Conservation (phyloP, 2,113 vertebrate genomes). For the Lynx canadensis region DNA sequence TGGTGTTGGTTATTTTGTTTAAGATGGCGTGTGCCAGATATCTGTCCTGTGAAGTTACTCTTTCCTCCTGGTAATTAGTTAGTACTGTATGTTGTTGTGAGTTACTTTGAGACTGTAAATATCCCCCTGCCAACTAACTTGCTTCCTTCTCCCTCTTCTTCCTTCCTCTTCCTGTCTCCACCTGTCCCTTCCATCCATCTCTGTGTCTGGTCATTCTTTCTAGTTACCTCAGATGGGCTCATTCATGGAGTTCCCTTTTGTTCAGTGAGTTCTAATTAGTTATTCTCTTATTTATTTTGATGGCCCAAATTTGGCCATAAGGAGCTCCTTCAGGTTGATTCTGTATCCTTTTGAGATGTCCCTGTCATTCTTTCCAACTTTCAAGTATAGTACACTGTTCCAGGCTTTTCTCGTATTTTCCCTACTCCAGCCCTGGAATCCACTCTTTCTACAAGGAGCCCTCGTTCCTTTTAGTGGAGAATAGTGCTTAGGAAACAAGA, state of each 20-base stretch:
- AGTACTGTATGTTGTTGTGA: neutral
- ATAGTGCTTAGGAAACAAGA: neutral
- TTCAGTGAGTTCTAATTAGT: neutral
- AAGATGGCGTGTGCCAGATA: neutral
- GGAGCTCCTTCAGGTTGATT: neutral
- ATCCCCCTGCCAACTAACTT: neutral
- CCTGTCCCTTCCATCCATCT: neutral
- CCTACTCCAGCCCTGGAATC: neutral
- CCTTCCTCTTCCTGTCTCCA: neutral
- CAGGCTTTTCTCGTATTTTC: neutral
- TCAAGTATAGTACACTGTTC: neutral
- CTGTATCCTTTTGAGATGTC: neutral
- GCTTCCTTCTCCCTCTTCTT: neutral
- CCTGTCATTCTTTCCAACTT: neutral
- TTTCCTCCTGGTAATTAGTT: neutral
- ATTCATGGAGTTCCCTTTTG: neutral
- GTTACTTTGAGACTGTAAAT: neutral
- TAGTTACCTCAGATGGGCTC: neutral
- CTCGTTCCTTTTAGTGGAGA: neutral
- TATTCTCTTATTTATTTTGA: neutral
- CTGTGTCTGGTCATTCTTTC: neutral
- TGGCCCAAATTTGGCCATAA: neutral
- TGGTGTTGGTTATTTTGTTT: neutral
- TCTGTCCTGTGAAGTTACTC: neutral
- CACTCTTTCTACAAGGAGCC: neutral